These are phyloP conservation scores for Nerophis ophidion DNA, from an alignment of 2,113 vertebrate species.

Conservation along the genomic window DNA sequence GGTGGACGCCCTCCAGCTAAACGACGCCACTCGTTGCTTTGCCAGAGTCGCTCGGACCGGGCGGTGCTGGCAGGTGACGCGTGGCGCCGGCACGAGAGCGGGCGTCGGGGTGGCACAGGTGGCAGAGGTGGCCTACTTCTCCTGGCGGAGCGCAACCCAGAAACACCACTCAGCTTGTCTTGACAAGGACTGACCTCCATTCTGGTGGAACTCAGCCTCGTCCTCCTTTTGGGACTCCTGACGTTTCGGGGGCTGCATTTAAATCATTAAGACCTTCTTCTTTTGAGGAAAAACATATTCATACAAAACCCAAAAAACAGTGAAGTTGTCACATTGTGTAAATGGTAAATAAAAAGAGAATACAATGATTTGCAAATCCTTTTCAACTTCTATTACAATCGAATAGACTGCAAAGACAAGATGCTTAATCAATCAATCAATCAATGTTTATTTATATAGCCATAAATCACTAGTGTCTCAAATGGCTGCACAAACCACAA, in stretches of 20 bases:
- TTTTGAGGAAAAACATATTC: too few relatives aligned
- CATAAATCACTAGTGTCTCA: too few relatives aligned
- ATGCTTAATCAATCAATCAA: too few relatives aligned
- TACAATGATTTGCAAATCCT: too few relatives aligned
- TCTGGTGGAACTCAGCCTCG: constrained; percentile 44
- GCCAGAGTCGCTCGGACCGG: constrained; percentile 66
- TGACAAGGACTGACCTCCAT: constrained; percentile 58
- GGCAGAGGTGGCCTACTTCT: constrained; percentile 64
- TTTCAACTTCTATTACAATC: too few relatives aligned
- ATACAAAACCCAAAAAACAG: too few relatives aligned
- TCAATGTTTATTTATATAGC: too few relatives aligned
- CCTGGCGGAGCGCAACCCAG: constrained; percentile 54
- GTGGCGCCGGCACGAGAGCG: constrained; percentile 51
- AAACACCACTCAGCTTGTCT: constrained; percentile 44
- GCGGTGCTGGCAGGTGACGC: constrained; percentile 68
- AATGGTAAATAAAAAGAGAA: too few relatives aligned
- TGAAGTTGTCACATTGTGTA: too few relatives aligned
- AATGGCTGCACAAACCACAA: too few relatives aligned
- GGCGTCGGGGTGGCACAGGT: constrained; percentile 42
- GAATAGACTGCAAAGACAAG: too few relatives aligned
- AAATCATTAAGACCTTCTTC: too few relatives aligned
- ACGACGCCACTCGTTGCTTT: constrained; percentile 71
- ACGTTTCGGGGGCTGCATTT: constrained; percentile 32
- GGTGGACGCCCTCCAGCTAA: constrained; percentile 65
- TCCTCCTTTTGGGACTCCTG: constrained; percentile 78